Percentiles rank a stretch among this genome's conserved stretches.
Evolutionary conservation across 2,888 invertebrate genomes (phyloP).

Genomic region (Globia sparganii): DNA sequence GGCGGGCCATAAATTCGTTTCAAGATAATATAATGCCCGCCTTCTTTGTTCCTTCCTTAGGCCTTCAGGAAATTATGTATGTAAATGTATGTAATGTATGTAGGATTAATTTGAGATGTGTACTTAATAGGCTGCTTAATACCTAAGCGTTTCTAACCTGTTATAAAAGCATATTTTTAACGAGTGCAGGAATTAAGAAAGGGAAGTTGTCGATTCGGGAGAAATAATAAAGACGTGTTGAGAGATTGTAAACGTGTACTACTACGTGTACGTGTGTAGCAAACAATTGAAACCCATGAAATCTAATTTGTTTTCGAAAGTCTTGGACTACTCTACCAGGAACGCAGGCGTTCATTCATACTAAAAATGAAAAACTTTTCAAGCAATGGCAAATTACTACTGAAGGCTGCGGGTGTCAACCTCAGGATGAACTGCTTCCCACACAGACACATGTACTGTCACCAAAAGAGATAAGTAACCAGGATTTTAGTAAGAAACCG

Average conservation of each 20-base stretch:
- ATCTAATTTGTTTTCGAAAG: neutral
- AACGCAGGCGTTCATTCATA: neutral
- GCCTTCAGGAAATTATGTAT: conserved; percentile 23
- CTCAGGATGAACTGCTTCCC: neutral
- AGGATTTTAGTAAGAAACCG: too few relatives aligned
- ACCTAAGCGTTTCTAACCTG: too few relatives aligned
- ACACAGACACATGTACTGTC: neutral
- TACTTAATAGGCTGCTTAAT: too few relatives aligned
- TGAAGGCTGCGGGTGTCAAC: neutral
- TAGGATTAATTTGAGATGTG: neutral
- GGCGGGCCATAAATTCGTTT: conserved; percentile 38
- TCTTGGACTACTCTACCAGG: neutral
- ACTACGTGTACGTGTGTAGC: too few relatives aligned
- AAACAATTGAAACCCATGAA: too few relatives aligned
- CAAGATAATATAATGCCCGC: conserved; percentile 37
- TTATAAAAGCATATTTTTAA: too few relatives aligned
- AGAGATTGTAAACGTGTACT: neutral
- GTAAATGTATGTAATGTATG: neutral
- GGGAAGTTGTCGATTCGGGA: neutral
- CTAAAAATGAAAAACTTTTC: neutral
- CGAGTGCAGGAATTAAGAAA: neutral
- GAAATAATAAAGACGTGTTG: neutral
- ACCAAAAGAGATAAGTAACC: too few relatives aligned
- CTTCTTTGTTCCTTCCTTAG: conserved; percentile 21
- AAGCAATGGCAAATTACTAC: neutral